Evolutionary conservation across 1,140 invertebrate species (phyloP).

Genomic region (Camponotus pennsylvanicus): DNA sequence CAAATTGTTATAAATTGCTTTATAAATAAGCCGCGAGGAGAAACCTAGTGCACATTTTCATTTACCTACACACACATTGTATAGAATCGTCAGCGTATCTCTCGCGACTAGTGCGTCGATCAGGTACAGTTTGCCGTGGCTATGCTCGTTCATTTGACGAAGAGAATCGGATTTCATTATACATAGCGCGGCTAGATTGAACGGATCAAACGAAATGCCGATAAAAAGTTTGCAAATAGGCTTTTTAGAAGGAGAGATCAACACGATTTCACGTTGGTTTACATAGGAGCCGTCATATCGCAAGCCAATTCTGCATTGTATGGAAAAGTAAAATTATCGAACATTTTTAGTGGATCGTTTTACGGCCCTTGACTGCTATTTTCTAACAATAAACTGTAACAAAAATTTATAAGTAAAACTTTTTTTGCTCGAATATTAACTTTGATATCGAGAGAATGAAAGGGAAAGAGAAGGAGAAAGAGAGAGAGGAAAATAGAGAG

Average conservation of each 20-base stretch:
- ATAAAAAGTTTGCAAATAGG: slow-evolving; percentile 66
- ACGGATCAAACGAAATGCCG: slow-evolving; percentile 71
- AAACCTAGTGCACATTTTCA: slow-evolving; percentile 15
- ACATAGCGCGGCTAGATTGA: slow-evolving; percentile 69
- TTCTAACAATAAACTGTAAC: slow-evolving; percentile 5
- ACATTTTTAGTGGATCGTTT: slow-evolving; percentile 46
- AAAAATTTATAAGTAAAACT: slow-evolving; percentile 29
- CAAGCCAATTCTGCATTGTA: slow-evolving; percentile 34
- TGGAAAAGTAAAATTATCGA: slow-evolving; percentile 52
- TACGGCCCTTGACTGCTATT: not conserved
- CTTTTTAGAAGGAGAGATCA: slow-evolving; percentile 66
- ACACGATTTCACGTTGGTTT: slow-evolving; percentile 67
- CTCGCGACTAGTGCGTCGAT: slow-evolving; percentile 37
- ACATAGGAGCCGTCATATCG: slow-evolving; percentile 51
- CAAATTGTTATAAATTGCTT: slow-evolving; percentile 10
- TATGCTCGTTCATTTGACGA: slow-evolving; percentile 60
- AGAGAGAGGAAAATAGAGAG: too few species aligned
- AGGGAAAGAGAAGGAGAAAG: too few species aligned
- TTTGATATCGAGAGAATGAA: not conserved
- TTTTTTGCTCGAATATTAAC: not conserved
- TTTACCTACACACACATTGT: slow-evolving; percentile 33
- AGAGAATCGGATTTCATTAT: slow-evolving; percentile 71
- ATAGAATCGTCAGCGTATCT: slow-evolving; percentile 32
- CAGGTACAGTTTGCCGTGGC: slow-evolving; percentile 57
- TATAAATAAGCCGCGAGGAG: slow-evolving; percentile 36